Conservation (phyloP, 2,797 vertebrate species). For the Enteromius argenteus region DNA sequence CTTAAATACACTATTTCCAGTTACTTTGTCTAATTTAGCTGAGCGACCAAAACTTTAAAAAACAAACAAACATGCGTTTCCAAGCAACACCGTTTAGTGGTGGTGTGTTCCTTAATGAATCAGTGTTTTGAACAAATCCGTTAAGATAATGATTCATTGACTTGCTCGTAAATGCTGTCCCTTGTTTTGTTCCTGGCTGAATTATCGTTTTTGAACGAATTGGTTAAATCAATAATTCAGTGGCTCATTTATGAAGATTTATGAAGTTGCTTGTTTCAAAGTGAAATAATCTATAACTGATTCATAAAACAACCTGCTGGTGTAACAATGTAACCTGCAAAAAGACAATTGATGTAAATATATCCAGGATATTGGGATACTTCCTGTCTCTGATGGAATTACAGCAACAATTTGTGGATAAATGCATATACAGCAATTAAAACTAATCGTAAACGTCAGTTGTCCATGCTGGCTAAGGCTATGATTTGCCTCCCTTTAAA, state of each 20-base stretch:
- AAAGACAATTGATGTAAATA: neutral
- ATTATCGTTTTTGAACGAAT: neutral
- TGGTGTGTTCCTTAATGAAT: neutral
- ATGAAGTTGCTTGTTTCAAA: neutral
- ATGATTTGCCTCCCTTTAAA: neutral
- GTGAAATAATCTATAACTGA: neutral
- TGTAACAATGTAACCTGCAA: neutral
- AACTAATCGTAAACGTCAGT: neutral
- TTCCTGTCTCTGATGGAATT: neutral
- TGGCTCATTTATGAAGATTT: neutral
- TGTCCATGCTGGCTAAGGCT: neutral
- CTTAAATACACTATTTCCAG: neutral
- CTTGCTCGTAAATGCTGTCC: neutral
- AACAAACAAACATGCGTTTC: neutral
- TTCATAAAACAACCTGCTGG: neutral
- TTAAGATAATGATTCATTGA: neutral
- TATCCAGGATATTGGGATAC: neutral
- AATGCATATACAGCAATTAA: neutral
- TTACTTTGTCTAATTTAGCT: neutral
- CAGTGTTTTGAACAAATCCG: neutral
- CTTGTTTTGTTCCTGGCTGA: neutral
- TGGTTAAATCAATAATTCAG: neutral
- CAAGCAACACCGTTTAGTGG: neutral
- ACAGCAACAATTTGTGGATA: neutral
- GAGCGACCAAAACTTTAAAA: neutral